These are phyloP conservation scores for Drosophila jambulina DNA, from an alignment of 1,140 invertebrate genomes.

Conservation along the genomic window DNA sequence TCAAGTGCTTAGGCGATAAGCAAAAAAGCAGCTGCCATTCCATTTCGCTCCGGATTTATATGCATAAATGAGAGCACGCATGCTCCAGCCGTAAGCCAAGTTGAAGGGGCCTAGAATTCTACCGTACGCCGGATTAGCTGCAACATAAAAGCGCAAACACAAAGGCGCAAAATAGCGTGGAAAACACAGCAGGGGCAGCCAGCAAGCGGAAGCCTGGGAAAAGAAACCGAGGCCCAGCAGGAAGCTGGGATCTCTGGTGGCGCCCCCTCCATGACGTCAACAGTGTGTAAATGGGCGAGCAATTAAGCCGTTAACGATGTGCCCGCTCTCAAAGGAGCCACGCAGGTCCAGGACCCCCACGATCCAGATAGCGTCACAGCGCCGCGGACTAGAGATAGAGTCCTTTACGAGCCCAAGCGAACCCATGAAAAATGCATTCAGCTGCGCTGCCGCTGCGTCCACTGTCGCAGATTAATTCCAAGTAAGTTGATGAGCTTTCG, in stretches of 20 bases:
- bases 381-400: conserved; percentile 27
- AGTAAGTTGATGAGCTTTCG: conserved; percentile 68
- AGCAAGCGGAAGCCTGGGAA: background rate
- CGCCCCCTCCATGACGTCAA: conserved; percentile 61
- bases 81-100: conserved; percentile 43
- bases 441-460: conserved; percentile 33
- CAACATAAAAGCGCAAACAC: conserved; percentile 60
- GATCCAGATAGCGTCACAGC: conserved; percentile 19
- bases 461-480: conserved; percentile 79
- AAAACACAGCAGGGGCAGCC: conserved; percentile 2
- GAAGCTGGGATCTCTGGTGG: conserved; percentile 46
- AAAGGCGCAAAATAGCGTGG: conserved; percentile 17
- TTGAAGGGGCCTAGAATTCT: conserved; percentile 46
- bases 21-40: conserved; percentile 70
- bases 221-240: conserved; percentile 20
- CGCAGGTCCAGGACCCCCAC: conserved; percentile 24
- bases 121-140: conserved; percentile 70
- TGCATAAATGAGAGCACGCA: conserved; percentile 72
- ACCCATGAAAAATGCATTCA: conserved; percentile 67
- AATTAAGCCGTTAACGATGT: conserved; percentile 82
- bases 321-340: conserved; percentile 63
- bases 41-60: conserved; percentile 61
- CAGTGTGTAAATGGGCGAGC: conserved; percentile 69
- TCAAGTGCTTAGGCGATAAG: conserved; percentile 78
- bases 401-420: conserved; percentile 50